Percentiles rank a stretch among this genome's conserved stretches.
phyloP scores from a whole-genome alignment of 2,113 vertebrate species.

The Pan paniscus region DNA sequence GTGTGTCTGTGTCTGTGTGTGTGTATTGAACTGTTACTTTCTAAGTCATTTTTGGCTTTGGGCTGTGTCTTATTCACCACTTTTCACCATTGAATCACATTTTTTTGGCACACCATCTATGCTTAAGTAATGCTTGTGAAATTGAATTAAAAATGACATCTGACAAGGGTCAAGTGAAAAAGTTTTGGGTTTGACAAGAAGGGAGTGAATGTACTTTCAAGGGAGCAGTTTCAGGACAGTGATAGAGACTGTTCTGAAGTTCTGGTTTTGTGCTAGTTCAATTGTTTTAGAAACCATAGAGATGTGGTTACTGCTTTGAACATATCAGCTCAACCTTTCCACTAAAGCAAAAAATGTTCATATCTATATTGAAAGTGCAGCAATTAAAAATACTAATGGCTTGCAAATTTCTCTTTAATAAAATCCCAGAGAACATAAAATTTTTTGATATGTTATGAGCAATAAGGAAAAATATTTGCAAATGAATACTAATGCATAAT shows the following conservation, averaged over 20 bases:
- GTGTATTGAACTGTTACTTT: not conserved
- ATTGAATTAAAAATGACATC: not conserved
- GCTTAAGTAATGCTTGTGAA: not conserved
- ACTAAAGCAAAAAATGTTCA: not conserved
- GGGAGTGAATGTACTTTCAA: slow-evolving; percentile 18
- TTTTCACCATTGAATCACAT: not conserved
- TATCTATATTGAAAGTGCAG: not conserved
- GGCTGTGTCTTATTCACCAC: not conserved
- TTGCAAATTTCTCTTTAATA: slow-evolving; percentile 36
- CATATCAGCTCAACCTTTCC: not conserved
- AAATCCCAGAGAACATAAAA: not conserved
- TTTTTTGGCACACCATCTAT: not conserved
- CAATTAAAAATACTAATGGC: not conserved
- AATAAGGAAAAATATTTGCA: not conserved
- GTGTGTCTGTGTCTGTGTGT: not conserved
- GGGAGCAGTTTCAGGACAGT: not conserved
- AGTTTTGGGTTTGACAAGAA: not conserved
- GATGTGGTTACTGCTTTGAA: not conserved
- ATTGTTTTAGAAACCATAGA: not conserved
- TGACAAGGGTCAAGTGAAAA: slow-evolving; percentile 7
- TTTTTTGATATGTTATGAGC: slow-evolving; percentile 3
- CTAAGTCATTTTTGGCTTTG: not conserved
- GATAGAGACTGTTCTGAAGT: not conserved
- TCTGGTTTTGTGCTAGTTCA: slow-evolving; percentile 2
- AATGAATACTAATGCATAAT: not conserved